phyloP scores from a whole-genome alignment of 2,797 vertebrate species.

The Malurus splendens region DNA sequence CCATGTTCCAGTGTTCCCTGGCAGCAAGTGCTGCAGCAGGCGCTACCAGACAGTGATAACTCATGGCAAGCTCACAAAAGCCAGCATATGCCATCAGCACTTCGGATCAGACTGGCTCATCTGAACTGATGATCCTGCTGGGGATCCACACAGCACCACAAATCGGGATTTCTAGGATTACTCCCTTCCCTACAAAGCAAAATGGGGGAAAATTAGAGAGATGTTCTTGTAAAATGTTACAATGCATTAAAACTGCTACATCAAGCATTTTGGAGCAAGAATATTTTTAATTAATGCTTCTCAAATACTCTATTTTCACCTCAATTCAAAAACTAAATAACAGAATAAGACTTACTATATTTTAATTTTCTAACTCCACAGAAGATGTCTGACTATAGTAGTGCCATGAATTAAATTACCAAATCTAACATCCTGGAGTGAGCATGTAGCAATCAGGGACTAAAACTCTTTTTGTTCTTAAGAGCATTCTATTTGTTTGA shows the following conservation, averaged over 20 bases:
- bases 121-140: neutral
- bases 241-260: neutral
- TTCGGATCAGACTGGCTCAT: neutral
- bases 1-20: fast-evolving
- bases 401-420: neutral
- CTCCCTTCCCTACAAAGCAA: neutral
- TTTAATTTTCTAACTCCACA: neutral
- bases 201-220: neutral
- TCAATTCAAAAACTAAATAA: neutral
- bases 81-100: neutral
- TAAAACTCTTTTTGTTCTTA: neutral
- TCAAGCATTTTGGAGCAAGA: neutral
- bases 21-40: neutral
- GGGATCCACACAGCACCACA: neutral
- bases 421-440: neutral
- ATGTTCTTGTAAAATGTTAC: neutral
- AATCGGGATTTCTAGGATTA: neutral
- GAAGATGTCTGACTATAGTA: neutral
- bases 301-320: neutral
- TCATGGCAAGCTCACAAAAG: neutral
- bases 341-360: neutral
- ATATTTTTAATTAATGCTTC: neutral
- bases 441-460: neutral
- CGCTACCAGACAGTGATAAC: neutral
- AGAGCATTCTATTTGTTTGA: neutral